Base-by-base conservation (phyloP, 2,113 vertebrate species). In the Thalassoma bifasciatum region DNA sequence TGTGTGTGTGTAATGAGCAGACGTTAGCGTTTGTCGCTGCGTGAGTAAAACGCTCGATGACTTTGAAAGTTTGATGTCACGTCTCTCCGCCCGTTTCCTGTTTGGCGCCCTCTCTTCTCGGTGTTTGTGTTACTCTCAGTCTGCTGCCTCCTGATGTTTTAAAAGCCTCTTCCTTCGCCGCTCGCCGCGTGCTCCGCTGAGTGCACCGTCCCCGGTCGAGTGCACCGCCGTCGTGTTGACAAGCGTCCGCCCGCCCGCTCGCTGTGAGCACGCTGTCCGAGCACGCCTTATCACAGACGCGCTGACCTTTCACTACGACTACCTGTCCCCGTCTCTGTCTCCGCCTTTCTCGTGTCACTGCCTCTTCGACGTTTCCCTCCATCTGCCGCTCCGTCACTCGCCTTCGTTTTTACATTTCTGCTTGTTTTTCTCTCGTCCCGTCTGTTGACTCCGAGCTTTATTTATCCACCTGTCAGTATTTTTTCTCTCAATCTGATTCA, bases 221-320 rank as follows among this genome's bases (percentile, higher is more conserved):
- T 87, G 87, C 36, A 73, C 62, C 2, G 60, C 53, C 13, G 75
- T 86, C 50, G 38, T 80, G 90, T 86, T 74, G 85, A 87, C 90
- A 78, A 76, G 83, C 38, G 19, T 36, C 44, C 19, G 71, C 57
- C 44, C 21, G 71, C 59, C 63, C 19, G 26, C 81, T 76, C 21
- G 64, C 86, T 79, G 87, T 37, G 75, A 80, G 75, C 75, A 72
- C 38, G 77, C 81, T 82, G 87, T 85, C 83, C 72, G 22, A 68
- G 63, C 69, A 22, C 24, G 30, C 72, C 75, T 77, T 56, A 83
- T 79, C 88, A 83, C 79, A 80, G 75, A 82, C 73, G 86, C 79
- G 5, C 0, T 91, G 88, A 91, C 90, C 88, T 90, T 89, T 90
- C n/a, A 70, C 66, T 62, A 62, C 58, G 30, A 57, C 34, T 24